Percentiles rank a stretch among this genome's conserved stretches.
These are phyloP conservation scores for Muntiacus muntjak DNA, from an alignment of 2,113 vertebrate species.

Conservation along the genomic window DNA sequence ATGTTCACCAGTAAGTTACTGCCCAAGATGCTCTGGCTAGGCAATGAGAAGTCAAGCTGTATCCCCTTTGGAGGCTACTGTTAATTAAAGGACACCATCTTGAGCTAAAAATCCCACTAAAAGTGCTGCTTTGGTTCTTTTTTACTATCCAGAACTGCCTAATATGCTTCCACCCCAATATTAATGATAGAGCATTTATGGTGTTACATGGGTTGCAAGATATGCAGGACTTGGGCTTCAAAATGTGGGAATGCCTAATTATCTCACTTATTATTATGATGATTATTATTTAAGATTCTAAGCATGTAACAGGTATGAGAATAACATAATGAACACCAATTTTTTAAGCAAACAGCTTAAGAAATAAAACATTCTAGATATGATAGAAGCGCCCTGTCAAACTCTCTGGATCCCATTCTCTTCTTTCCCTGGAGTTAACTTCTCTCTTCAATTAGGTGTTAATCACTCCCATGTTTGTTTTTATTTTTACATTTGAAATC, in stretches of 20 bases:
- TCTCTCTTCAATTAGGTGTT: not conserved
- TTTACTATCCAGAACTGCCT: not conserved
- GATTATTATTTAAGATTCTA: conserved; percentile 15
- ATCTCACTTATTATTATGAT: not conserved
- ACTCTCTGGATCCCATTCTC: not conserved
- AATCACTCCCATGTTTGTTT: not conserved
- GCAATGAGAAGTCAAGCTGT: not conserved
- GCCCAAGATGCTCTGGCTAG: not conserved
- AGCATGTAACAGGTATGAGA: not conserved
- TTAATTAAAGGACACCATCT: not conserved
- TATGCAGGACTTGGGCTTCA: not conserved
- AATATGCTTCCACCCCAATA: not conserved
- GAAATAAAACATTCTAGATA: not conserved
- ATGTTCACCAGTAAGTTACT: not conserved
- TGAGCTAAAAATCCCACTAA: not conserved
- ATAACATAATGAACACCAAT: not conserved
- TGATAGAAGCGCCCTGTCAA: not conserved
- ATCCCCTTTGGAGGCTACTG: not conserved
- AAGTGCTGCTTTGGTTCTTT: not conserved
- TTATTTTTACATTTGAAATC: not conserved
- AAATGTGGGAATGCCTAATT: not conserved
- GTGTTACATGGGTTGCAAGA: not conserved
- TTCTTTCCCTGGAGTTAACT: not conserved
- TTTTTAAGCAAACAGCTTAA: conserved; percentile 20
- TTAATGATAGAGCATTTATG: not conserved